Conservation (phyloP, 2,797 vertebrate species). For the Pygocentrus nattereri region DNA sequence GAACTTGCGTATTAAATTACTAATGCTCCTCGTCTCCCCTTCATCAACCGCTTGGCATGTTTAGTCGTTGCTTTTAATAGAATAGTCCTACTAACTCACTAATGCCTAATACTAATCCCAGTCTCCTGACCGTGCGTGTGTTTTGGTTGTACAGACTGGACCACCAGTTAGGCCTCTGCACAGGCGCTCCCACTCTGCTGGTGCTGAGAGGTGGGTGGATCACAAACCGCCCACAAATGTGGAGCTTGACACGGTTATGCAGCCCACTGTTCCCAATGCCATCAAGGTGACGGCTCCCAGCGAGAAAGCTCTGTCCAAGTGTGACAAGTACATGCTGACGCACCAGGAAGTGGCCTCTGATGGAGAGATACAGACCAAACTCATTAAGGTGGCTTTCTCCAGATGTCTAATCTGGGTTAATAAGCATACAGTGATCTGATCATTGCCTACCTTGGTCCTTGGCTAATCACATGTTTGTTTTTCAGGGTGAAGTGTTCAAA, state of each 20-base stretch:
- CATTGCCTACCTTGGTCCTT: neutral
- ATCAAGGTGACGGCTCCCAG: conserved; percentile 89
- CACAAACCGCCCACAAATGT: conserved; percentile 88
- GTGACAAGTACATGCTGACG: conserved; percentile 94
- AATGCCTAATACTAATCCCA: neutral
- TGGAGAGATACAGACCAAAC: conserved; percentile 93
- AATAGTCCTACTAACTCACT: conserved; percentile 38
- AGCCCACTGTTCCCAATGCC: conserved; percentile 89
- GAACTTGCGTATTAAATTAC: neutral
- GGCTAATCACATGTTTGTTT: neutral
- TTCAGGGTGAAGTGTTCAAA: conserved; percentile 91
- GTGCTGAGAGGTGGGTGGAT: conserved; percentile 94
- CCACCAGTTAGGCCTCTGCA: conserved; percentile 81
- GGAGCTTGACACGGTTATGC: conserved; percentile 91
- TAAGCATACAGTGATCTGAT: neutral
- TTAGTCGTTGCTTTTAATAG: conserved; percentile 64
- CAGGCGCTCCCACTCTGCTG: conserved; percentile 89
- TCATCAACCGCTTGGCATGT: conserved; percentile 56
- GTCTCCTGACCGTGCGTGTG: conserved; percentile 53
- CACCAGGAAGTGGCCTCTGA: conserved; percentile 97
- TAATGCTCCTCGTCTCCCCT: neutral
- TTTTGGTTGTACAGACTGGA: conserved; percentile 79
- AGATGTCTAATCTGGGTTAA: neutral
- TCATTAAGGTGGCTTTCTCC: conserved; percentile 87
- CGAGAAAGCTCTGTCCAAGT: conserved; percentile 91